Conservation (phyloP, 2,888 invertebrate genomes). For the Corbicula japonica region DNA sequence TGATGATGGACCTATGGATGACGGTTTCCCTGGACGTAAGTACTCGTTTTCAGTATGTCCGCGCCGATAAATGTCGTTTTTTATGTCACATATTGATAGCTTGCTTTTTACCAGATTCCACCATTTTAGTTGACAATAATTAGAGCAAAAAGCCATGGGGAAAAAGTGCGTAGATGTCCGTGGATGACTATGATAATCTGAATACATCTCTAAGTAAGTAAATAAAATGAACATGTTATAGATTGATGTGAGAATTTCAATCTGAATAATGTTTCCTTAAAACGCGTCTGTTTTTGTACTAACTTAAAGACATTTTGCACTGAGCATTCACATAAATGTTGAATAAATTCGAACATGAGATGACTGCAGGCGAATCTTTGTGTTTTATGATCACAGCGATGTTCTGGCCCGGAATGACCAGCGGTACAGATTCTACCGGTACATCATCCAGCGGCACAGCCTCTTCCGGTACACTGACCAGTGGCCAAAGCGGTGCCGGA, state of each 20-base stretch:
- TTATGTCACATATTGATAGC: not conserved
- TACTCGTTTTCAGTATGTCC: not conserved
- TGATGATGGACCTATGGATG: constrained; percentile 45
- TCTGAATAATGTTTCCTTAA: too few relatives aligned
- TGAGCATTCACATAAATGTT: not conserved
- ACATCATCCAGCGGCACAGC: too few relatives aligned
- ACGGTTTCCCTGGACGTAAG: not conserved
- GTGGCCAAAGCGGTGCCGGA: too few relatives aligned
- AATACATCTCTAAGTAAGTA: not conserved
- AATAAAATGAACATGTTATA: not conserved
- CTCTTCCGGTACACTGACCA: too few relatives aligned
- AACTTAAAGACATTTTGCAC: not conserved
- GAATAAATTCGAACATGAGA: not conserved
- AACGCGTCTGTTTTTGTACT: not conserved
- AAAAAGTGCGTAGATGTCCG: not conserved
- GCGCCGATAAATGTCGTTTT: not conserved
- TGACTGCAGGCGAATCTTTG: too few relatives aligned
- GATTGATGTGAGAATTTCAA: too few relatives aligned
- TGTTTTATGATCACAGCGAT: too few relatives aligned
- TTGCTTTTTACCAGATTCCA: not conserved
- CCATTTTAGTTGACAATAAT: not conserved
- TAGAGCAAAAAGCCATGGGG: not conserved
- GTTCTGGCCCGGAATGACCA: too few relatives aligned
- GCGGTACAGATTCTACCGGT: too few relatives aligned
- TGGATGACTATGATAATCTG: not conserved